Evolutionary conservation across 2,888 invertebrate species (phyloP).

Genomic region (Lissonota sp.): DNA sequence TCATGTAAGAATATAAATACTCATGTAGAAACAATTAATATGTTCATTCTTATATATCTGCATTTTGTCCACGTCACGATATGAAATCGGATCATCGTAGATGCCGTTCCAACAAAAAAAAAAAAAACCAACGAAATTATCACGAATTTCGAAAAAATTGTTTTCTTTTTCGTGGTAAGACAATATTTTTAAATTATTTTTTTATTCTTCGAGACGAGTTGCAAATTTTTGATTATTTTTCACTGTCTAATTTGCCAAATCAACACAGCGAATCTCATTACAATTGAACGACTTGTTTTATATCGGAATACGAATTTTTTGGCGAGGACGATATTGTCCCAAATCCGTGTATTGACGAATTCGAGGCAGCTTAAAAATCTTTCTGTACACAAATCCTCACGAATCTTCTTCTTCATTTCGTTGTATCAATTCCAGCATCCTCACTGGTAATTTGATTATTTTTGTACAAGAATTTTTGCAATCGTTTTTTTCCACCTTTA

Average conservation of each 20-base stretch:
- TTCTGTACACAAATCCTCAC: slow-evolving; percentile 7
- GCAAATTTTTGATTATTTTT: neutral
- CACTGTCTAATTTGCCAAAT: neutral
- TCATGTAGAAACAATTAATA: slow-evolving; percentile 55
- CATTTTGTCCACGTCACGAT: slow-evolving; percentile 1
- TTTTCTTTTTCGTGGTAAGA: too few species aligned
- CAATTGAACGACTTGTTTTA: neutral
- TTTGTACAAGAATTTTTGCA: neutral
- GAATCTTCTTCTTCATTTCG: neutral
- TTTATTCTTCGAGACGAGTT: too few species aligned
- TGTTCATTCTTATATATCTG: slow-evolving; percentile 14
- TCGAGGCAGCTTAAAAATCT: slow-evolving; percentile 11
- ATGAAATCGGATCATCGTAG: slow-evolving; percentile 6
- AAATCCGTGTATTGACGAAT: slow-evolving; percentile 5
- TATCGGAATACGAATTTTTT: neutral
- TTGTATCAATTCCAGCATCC: slow-evolving; percentile 11
- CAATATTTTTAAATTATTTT: too few species aligned
- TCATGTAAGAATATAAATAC: slow-evolving; percentile 61
- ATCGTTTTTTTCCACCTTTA: neutral
- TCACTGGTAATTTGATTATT: neutral
- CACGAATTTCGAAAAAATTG: neutral
- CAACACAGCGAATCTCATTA: too few species aligned
- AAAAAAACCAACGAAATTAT: neutral
- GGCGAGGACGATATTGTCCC: neutral
- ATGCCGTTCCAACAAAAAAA: neutral